Evolutionary conservation across 2,113 vertebrate genomes (phyloP).

Genomic region (Todiramphus saurophagus): DNA sequence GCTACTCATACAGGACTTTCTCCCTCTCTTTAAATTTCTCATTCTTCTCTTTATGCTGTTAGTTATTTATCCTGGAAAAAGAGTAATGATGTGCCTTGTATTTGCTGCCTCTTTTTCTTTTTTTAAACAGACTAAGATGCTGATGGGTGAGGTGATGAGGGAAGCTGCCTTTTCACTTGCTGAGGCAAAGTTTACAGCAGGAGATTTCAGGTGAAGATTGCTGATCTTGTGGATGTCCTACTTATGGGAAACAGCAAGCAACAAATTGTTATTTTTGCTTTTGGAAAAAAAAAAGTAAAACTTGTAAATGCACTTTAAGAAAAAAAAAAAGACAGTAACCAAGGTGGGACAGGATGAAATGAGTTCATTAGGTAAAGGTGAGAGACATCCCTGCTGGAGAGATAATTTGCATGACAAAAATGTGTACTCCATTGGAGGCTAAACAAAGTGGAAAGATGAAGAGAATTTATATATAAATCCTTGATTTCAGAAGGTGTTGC

Average conservation of each 20-base stretch:
- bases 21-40: background rate
- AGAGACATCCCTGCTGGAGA: background rate
- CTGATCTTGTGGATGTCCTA: background rate
- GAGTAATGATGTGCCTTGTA: background rate
- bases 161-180: slow-evolving; percentile 98
- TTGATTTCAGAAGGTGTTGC: background rate
- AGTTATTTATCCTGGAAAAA: background rate
- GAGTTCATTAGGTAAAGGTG: background rate
- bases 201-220: slow-evolving; percentile 94
- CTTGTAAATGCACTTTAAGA: background rate
- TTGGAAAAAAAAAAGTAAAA: background rate
- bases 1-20: background rate
- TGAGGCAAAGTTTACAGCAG: slow-evolving; percentile 97
- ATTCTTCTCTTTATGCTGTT: background rate
- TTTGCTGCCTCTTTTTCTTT: background rate
- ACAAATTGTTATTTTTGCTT: background rate
- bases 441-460: background rate
- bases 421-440: background rate
- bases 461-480: background rate
- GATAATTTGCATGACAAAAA: background rate
- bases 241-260: background rate
- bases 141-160: slow-evolving; percentile 99
- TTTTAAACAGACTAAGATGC: slow-evolving; percentile 88
- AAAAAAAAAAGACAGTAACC: background rate
- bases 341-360: background rate